Evolutionary conservation across 2,797 vertebrate genomes (phyloP), one percentile per base, ranked within the genome.

Genomic region (Hippoglossus hippoglossus): DNA sequence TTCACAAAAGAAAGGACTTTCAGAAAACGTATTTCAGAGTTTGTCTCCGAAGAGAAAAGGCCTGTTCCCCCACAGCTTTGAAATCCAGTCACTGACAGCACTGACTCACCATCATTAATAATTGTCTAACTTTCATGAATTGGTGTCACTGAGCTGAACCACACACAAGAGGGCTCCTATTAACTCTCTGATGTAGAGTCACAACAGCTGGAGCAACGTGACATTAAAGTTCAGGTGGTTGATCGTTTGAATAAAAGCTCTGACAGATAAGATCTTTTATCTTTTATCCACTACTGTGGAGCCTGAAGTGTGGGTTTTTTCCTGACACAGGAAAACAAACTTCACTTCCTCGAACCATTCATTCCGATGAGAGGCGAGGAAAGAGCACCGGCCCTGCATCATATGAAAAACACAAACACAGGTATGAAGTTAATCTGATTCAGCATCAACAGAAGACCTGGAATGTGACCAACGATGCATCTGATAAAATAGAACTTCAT

Each of bases 51-150:
- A 77, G 78, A 88, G 54, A 89, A 89, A 67, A 71, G 57, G 50
- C 19, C 69, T 46, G 28, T 89, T 90, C 80, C 87, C 61, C 41
- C 58, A 47, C 71, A 59, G 75, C 65, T 70, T 41, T 54, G 49
- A 67, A 74, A 51, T 79, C 67, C 46, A 58, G 77, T 82, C 83
- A 64, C 79, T 89, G 77, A 81, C 78, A 68, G 68, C 3, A 0
- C 63, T 88, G 89, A 89, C 75, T 91, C 87, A 88, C 58, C 22
- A 47, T 64, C 73, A 71, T 67, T 78, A 71, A 65, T 52, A 77
- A 67, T 63, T 55, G 69, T n/a, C 18, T 12, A 56, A 78, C 77
- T 71, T 84, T 83, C 54, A 76, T 60, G 55, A 71, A 79, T 63
- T 60, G n/a, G 26, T 72, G 73, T 81, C 54, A 80, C 34, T 72